phyloP scores from a whole-genome alignment of 2,888 invertebrate genomes.

The Luperina nickerlii region DNA sequence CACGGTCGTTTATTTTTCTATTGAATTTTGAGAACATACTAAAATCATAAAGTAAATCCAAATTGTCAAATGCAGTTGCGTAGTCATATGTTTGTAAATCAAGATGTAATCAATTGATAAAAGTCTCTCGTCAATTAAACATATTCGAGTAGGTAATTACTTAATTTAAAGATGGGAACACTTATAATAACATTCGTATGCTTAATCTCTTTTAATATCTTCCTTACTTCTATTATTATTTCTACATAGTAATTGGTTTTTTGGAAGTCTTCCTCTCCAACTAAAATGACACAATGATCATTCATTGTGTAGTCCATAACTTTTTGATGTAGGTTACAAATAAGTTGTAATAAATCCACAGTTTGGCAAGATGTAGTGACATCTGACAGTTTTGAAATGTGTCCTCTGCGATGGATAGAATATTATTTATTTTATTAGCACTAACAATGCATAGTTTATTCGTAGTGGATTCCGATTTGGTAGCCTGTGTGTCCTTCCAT shows the following conservation, averaged over 20 bases:
- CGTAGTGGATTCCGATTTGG: not conserved
- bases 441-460: slow-evolving; percentile 2
- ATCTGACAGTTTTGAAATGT: not conserved
- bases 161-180: no score
- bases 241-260: no score
- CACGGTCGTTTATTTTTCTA: not conserved
- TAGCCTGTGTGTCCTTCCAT: not conserved
- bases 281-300: not conserved
- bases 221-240: not conserved
- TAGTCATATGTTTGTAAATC: not conserved
- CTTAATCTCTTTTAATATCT: not conserved
- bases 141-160: no score
- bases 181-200: not conserved
- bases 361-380: not conserved
- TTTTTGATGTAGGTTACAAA: not conserved
- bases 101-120: not conserved
- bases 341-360: not conserved
- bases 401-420: not conserved
- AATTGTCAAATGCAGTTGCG: not conserved
- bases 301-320: not conserved
- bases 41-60: not conserved
- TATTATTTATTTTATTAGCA: not conserved
- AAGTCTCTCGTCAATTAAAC: not conserved
- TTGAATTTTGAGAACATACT: not conserved
- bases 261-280: no score